A percentile compares a stretch with the other conserved stretches of the same genome.
Evolutionary conservation across 2,113 vertebrate species (phyloP).

Genomic region (Istiophorus platypterus): DNA sequence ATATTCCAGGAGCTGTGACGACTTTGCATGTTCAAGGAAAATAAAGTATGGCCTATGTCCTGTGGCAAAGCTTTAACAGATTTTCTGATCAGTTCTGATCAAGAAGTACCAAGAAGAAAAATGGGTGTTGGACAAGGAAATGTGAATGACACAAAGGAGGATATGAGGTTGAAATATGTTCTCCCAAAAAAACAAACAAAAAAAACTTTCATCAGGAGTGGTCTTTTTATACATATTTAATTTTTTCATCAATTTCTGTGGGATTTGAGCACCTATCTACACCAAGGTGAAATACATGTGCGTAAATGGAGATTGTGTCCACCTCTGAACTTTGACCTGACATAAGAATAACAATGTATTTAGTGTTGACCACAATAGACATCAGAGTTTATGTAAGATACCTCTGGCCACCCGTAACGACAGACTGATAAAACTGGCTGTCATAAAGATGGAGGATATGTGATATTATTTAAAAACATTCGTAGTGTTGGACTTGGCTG

Average conservation of each 20-base stretch:
- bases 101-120: too few relatives aligned
- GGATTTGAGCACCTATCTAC: conserved; percentile 7
- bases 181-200: not conserved
- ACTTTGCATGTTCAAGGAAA: not conserved
- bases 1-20: too few relatives aligned
- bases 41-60: not conserved
- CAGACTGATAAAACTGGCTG: not conserved
- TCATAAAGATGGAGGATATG: not conserved
- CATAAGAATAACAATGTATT: not conserved
- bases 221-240: conserved; percentile 65
- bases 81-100: too few relatives aligned
- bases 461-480: not conserved
- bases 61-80: not conserved
- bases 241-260: conserved; percentile 55
- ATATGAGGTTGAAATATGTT: not conserved
- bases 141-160: not conserved
- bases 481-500: not conserved
- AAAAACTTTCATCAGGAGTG: too few relatives aligned
- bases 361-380: not conserved
- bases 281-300: conserved; percentile 47
- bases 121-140: not conserved
- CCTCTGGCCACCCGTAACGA: not conserved
- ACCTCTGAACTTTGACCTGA: conserved; percentile 5
- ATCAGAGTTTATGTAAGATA: not conserved
- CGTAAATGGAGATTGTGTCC: not conserved